phyloP scores from a whole-genome alignment of 1,140 invertebrate species.

The Grapholita molesta region DNA sequence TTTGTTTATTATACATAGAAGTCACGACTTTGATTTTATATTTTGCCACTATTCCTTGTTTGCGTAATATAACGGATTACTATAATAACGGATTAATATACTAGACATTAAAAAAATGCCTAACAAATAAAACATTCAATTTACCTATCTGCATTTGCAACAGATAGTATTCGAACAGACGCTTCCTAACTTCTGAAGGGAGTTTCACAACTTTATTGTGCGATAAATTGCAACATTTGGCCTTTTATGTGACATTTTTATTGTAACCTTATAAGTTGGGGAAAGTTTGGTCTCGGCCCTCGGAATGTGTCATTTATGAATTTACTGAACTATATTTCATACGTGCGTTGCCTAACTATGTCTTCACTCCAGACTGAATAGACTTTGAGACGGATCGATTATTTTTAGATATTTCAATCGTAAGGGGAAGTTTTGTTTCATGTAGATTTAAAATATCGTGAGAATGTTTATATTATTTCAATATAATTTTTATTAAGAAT shows the following conservation, averaged over 20 bases:
- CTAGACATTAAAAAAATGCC: too few species aligned
- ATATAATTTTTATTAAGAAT: too few species aligned
- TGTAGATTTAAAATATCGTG: too few species aligned
- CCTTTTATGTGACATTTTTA: conserved; percentile 40
- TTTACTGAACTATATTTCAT: conserved; percentile 45
- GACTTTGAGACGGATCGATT: conserved; percentile 29
- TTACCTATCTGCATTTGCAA: conserved; percentile 2
- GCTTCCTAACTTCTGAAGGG: neutral
- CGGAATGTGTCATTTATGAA: conserved; percentile 48
- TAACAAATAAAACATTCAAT: too few species aligned
- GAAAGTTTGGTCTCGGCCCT: conserved; percentile 36
- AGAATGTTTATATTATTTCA: too few species aligned
- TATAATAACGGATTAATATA: too few species aligned
- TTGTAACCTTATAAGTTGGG: conserved; percentile 44
- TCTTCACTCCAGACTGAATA: conserved; percentile 30
- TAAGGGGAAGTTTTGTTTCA: neutral
- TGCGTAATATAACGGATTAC: too few species aligned
- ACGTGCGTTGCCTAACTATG: conserved; percentile 9
- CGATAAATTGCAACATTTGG: conserved; percentile 37
- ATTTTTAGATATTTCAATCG: conserved; percentile 11
- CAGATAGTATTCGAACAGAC: conserved; percentile 5
- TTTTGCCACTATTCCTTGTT: too few species aligned
- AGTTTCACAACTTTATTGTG: conserved; percentile 11
- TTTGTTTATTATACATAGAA: too few species aligned
- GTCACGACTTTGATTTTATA: too few species aligned